Conservation (phyloP, 2,888 invertebrate genomes). For the Camptogramma bilineatum region DNA sequence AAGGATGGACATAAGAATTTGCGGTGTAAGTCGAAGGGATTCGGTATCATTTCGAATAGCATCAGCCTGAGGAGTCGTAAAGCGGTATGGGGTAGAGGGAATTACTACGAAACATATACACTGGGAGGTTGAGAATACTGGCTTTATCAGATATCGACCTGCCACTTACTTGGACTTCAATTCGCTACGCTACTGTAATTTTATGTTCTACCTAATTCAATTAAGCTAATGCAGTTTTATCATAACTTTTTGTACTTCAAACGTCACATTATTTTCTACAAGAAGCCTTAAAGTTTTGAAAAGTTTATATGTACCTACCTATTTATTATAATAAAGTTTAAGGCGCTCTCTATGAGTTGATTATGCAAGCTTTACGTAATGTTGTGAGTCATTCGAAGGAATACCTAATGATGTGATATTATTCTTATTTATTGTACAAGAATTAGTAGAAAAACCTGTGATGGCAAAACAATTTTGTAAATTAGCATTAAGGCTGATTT, state of each 20-base stretch:
- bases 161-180: neutral
- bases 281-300: too few species aligned
- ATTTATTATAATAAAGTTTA: neutral
- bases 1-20: slow-evolving; percentile 38
- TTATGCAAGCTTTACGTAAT: slow-evolving; percentile 42
- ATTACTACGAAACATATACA: slow-evolving; percentile 43
- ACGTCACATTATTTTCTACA: too few species aligned
- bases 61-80: slow-evolving; percentile 47
- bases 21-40: slow-evolving; percentile 43
- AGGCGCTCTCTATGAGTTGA: slow-evolving; percentile 14
- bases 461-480: slow-evolving; percentile 21
- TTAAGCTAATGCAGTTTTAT: neutral
- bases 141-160: slow-evolving; percentile 14
- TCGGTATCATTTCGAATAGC: slow-evolving; percentile 52
- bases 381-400: slow-evolving; percentile 44
- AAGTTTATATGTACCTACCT: too few species aligned
- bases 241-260: too few species aligned
- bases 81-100: slow-evolving; percentile 63
- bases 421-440: slow-evolving; percentile 15
- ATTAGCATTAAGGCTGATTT: slow-evolving; percentile 24
- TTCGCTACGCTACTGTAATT: neutral
- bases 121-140: slow-evolving; percentile 10
- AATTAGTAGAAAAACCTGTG: slow-evolving; percentile 14
- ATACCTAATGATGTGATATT: slow-evolving; percentile 12
- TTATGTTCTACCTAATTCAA: neutral